phyloP scores from a whole-genome alignment of 2,113 vertebrate genomes.

The Actenoides lindsayi region DNA sequence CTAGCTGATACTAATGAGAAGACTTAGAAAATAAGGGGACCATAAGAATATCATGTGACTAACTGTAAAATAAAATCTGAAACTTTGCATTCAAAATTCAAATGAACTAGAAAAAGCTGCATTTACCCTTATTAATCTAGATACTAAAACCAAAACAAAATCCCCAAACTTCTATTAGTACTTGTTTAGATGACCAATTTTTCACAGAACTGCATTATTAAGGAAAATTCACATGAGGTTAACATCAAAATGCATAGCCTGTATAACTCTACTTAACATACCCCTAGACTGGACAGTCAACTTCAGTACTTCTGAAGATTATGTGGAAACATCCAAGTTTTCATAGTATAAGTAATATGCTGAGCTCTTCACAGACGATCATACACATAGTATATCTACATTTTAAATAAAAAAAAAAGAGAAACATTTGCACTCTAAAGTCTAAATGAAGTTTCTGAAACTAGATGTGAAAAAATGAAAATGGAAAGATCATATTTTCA shows the following conservation, averaged over 20 bases:
- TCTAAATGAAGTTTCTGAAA: background rate
- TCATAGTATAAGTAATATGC: background rate
- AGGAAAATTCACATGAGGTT: background rate
- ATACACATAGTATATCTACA: background rate
- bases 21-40: background rate
- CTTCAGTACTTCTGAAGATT: background rate
- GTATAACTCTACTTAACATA: background rate
- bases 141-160: background rate
- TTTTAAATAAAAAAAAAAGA: background rate
- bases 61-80: background rate
- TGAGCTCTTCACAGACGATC: background rate
- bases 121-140: background rate
- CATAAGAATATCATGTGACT: background rate
- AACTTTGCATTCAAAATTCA: background rate
- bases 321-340: background rate
- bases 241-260: background rate
- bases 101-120: background rate
- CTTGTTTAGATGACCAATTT: background rate
- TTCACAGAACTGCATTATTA: background rate
- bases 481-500: background rate
- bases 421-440: background rate
- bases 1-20: background rate
- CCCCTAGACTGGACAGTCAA: background rate
- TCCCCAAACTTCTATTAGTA: background rate
- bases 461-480: background rate